Evolutionary conservation across 1,140 invertebrate species (phyloP), one percentile per base, ranked within the genome.

Genomic region (Antheraea mylitta): DNA sequence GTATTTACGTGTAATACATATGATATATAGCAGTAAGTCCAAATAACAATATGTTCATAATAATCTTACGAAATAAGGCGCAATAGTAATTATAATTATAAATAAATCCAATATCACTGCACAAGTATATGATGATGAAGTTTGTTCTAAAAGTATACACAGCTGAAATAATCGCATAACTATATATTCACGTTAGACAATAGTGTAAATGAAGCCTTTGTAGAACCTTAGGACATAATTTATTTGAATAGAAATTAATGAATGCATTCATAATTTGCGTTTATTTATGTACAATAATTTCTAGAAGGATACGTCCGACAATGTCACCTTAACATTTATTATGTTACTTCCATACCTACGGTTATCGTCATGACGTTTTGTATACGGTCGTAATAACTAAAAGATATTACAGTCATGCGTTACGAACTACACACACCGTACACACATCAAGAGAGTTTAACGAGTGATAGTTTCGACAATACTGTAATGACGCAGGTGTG

Each of bases 191-290:
- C 45, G 6, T 53, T 53, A 53, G 45, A 53, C 45, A 53, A 53
- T 53, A 53, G 45, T 53, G 13, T 53, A 53, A 42, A 53, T 53
- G 45, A 53, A 53, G 45, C 45, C 13, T 53, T 53, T 53, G 45
- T 53, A 16, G 11, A 53, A 16, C 11, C 45, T 13, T 53, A 53
- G 45, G 13, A 53, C 13, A 53, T 53, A 7, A 53, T 53, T 13
- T 2, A 53, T 53, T 53, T 53, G 16, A 53, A 53, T 13, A 53
- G 9, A 53, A 53, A 16, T 13, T 53, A 53, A 53, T 53, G 45
- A 53, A 53, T 53, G 45, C 45, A 53, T 53, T 53, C 45, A 53
- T 53, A 53, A 9, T 13, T 53, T 53, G 45, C 45, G 11, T 16
- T 53, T 13, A n/a, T 53, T 53, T 53, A n/a, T 53, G 7, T 53